Evolutionary conservation across 2,888 invertebrate genomes (phyloP).

Genomic region (Zootermopsis nevadensis): DNA sequence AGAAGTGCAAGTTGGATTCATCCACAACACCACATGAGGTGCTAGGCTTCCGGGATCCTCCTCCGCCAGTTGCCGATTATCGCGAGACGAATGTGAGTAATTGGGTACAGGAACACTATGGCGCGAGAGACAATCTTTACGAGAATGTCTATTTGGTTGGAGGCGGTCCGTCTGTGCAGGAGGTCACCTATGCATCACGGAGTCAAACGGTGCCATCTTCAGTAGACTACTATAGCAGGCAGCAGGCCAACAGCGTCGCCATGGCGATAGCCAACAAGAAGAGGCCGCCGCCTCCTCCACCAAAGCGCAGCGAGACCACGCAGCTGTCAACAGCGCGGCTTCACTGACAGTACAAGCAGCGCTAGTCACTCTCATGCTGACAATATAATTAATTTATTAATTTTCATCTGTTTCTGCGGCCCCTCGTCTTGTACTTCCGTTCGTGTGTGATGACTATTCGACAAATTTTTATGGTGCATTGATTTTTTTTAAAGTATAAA

Average conservation of each 20-base stretch:
- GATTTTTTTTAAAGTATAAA: conserved; percentile 30
- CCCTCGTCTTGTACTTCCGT: background rate
- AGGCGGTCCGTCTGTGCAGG: conserved; percentile 42
- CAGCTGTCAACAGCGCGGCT: conserved; percentile 71
- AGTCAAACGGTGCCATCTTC: conserved; percentile 37
- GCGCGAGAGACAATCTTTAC: conserved; percentile 72
- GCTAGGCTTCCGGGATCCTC: conserved; percentile 86
- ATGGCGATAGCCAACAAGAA: conserved; percentile 68
- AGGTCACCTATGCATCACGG: conserved; percentile 43
- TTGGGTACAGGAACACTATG: conserved; percentile 90
- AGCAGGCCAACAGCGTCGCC: conserved; percentile 51
- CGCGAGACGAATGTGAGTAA: conserved; percentile 86
- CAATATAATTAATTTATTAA: background rate
- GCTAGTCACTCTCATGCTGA: conserved; percentile 31
- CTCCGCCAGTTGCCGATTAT: conserved; percentile 73
- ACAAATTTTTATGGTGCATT: conserved; percentile 35
- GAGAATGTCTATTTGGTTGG: conserved; percentile 75
- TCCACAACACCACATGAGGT: conserved; percentile 89
- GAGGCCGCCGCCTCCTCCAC: conserved; percentile 90
- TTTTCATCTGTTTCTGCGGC: background rate
- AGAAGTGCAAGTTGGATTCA: conserved; percentile 88
- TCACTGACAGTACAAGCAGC: conserved; percentile 46
- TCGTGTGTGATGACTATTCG: conserved; percentile 18
- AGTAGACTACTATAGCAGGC: conserved; percentile 45
- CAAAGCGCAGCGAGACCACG: conserved; percentile 89